Base-by-base conservation (phyloP, 1,140 invertebrate genomes). In the Polypedilum pembai region DNA sequence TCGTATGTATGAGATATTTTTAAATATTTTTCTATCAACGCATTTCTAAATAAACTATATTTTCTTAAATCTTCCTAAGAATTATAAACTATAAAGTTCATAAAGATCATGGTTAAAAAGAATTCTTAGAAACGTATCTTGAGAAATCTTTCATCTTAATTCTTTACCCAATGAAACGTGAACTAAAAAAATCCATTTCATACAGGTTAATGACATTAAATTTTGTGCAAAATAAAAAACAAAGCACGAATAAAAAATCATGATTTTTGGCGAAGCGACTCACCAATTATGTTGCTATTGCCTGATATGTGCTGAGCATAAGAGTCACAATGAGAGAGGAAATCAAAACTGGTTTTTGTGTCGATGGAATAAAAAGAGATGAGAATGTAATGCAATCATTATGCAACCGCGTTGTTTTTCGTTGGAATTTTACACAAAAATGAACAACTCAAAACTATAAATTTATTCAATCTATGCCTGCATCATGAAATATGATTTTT, bases 401-500 rank as follows among this genome's bases (percentile, higher is more conserved):
- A 56, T 56, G 45, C 45, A 56, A 56, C 15, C 45, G 12, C 15
- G 45, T 56, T 56, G 45, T 12, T 56, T 15, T 33, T 33, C 24
- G 24, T 33, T 33, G 24, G 24, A 33, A 33, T 33, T 33, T 33
- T 33, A 33, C 1, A 33, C 24, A 33, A 33, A 33, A 33, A 3
- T 3, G 5, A 33, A 33, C 5, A 33, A 3, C 8, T 45, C 41
- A 45, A 3, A 8, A 45, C 15, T n/a, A 56, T 56, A 10, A n/a
- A 15, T n/a, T 56, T n/a, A 12, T n/a, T 56, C 45, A 56, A n/a
- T 15, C 12, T 15, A n/a, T 56, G 45, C n/a, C 45, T 56, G 45
- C 45, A 56, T 12, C 45, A 56, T 56, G 45, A 56, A 56, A 56
- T 56, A 56, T 56, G 45, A 56, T 56, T 56, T 56, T 56, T 56